Conservation (phyloP, 2,113 vertebrate genomes). For the Sander lucioperca region DNA sequence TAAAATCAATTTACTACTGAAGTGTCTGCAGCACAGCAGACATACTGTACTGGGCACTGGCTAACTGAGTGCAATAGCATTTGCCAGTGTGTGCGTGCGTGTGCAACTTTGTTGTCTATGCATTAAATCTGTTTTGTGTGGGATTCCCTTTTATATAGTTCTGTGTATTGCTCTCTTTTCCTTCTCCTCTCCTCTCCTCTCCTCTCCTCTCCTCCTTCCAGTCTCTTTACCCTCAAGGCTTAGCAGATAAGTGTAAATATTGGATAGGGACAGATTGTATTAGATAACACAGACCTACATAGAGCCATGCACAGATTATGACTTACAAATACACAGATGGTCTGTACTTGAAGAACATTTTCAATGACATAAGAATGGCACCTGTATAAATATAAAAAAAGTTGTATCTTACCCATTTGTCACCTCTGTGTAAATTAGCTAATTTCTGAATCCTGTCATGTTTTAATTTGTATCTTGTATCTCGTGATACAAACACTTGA, state of each 20-base stretch:
- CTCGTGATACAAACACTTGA: not conserved
- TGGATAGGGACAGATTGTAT: constrained; percentile 79
- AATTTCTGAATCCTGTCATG: not conserved
- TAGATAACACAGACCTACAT: constrained; percentile 76
- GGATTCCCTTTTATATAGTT: constrained; percentile 39
- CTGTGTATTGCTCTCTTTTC: constrained; percentile 37
- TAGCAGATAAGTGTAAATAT: constrained; percentile 66
- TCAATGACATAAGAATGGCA: not conserved
- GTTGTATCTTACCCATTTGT: not conserved
- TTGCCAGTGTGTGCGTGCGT: not conserved
- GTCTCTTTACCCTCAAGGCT: constrained; percentile 48
- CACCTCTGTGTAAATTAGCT: not conserved
- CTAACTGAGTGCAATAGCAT: constrained; percentile 3
- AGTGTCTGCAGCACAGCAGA: not conserved
- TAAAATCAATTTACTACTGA: not conserved
- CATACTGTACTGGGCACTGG: not conserved
- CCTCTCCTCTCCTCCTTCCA: not conserved
- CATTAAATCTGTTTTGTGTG: constrained; percentile 27
- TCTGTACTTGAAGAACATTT: constrained; percentile 17
- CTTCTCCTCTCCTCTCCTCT: not conserved
- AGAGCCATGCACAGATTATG: constrained; percentile 47
- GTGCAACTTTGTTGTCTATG: too few species aligned
- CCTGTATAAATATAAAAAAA: not conserved
- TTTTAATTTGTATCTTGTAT: not conserved
- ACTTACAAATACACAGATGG: constrained; percentile 20